A percentile compares a stretch with the other conserved stretches of the same genome.
Conservation (phyloP, 2,888 invertebrate species). For the Liodrosophila aerea region DNA sequence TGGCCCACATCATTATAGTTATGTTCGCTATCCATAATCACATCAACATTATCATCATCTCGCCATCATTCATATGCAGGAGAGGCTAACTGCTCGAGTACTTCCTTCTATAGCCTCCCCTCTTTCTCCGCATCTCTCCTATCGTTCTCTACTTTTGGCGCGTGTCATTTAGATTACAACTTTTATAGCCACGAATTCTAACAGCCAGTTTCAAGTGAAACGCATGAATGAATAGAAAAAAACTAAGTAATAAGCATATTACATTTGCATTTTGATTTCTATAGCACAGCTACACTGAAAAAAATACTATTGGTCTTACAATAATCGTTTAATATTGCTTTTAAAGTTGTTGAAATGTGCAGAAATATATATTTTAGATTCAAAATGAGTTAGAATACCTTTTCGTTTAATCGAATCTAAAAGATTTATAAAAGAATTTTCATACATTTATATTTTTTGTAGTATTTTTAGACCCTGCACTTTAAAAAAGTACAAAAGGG, state of each 20-base stretch:
- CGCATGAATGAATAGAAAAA: conserved; percentile 31
- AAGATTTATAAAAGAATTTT: too few species aligned
- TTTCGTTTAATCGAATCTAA: too few species aligned
- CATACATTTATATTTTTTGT: too few species aligned
- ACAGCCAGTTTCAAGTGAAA: conserved; percentile 7
- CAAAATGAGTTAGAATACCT: too few species aligned
- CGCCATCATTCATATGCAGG: conserved; percentile 9
- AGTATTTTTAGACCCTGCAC: too few species aligned
- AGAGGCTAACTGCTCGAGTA: conserved; percentile 31
- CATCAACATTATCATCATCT: conserved; percentile 22
- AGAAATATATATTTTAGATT: too few species aligned
- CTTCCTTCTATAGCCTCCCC: conserved; percentile 35
- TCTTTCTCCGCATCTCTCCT: not conserved
- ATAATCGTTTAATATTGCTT: too few species aligned
- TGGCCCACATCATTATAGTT: conserved; percentile 2
- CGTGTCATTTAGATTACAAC: conserved; percentile 45
- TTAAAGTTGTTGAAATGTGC: too few species aligned
- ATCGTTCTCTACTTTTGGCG: conserved; percentile 19
- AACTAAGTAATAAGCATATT: conserved; percentile 3
- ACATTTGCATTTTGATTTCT: not conserved
- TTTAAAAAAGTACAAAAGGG: too few species aligned
- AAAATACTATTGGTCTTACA: too few species aligned
- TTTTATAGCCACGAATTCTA: conserved; percentile 14
- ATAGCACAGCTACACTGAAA: conserved; percentile 2
- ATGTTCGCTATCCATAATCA: conserved; percentile 7